Base-by-base conservation (phyloP, 2,113 vertebrate species). In the Numenius arquata region DNA sequence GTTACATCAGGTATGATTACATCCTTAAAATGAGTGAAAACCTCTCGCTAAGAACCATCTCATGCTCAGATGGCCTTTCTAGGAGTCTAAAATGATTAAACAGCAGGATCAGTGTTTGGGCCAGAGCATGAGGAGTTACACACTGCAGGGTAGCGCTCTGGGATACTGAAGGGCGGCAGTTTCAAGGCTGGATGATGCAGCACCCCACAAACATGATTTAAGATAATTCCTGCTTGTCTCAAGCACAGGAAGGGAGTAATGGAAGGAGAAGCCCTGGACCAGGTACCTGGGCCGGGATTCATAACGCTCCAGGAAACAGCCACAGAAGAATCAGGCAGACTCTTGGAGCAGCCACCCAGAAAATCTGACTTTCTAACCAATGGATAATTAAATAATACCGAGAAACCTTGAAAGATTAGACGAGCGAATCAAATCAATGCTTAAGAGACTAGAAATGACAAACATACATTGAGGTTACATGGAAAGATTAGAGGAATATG, bases 401-500 rank as follows among this genome's bases (percentile, higher is more conserved):
- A 65, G 27, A 21, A 90, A 72, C 36, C 12, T 56, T 52, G 40
- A 52, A 92, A 90, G 76, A 83, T 86, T 63, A 95, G 52, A 56
- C 40, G 63, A 90, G 10, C 52, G 59, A 90, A 88, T 71, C 19
- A 84, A 88, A 88, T 72, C 32, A 94, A 20, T 45, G 21, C 32
- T 74, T 70, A 90, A 88, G 47, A 88, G 32, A 59, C 67, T 62
- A 67, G 79, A 81, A 63, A 45, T 58, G 7, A 66, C 72, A 95
- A 96, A 92, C 40, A n/a, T 4, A 74, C 20, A 74, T 2, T 38
- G 36, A 89, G 19, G 68, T 78, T 93, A 84, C 26, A 66, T 25
- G 7, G 48, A 73, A 88, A 81, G 62, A 96, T 77, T 74, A 90
- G 63, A 92, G 68, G n/a, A 92, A 63, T 72, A 92, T 52, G 88